Evolutionary conservation across 2,888 invertebrate genomes (phyloP).

Genomic region (Drosophila ezoana): DNA sequence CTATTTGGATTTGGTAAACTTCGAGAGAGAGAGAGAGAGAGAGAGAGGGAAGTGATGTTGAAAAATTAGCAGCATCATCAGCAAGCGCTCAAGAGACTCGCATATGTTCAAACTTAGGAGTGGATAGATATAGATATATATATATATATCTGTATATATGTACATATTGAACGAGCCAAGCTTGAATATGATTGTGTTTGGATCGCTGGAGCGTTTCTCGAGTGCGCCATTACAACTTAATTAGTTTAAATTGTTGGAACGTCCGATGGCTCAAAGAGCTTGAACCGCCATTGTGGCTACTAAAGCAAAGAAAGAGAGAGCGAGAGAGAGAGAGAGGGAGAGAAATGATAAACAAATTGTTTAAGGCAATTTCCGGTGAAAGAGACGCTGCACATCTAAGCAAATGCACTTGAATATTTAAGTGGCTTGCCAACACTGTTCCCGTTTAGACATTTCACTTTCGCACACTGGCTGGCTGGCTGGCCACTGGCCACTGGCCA

Average conservation of each 20-base stretch:
- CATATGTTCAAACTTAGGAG: slow-evolving; percentile 33
- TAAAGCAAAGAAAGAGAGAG: not conserved
- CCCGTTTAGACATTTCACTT: slow-evolving; percentile 47
- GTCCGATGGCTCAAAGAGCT: slow-evolving; percentile 58
- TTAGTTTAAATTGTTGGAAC: slow-evolving; percentile 78
- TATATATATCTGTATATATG: slow-evolving; percentile 9
- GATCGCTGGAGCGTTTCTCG: slow-evolving; percentile 57
- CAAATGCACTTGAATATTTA: slow-evolving; percentile 43
- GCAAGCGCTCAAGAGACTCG: slow-evolving; percentile 33
- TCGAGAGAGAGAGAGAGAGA: slow-evolving; percentile 19
- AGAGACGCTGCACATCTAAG: slow-evolving; percentile 35
- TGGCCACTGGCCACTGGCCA: slow-evolving; percentile 20
- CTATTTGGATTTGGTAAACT: slow-evolving; percentile 67
- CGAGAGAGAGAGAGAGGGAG: not conserved
- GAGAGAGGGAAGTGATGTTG: slow-evolving; percentile 17
- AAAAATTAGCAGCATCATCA: slow-evolving; percentile 79
- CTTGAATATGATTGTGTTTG: slow-evolving; percentile 61
- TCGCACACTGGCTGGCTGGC: slow-evolving; percentile 37
- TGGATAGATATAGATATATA: slow-evolving; percentile 4
- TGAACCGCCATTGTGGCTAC: slow-evolving; percentile 49
- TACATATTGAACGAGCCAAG: slow-evolving; percentile 48
- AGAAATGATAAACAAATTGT: slow-evolving; percentile 9
- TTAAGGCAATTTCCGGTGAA: slow-evolving; percentile 68
- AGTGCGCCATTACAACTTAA: slow-evolving; percentile 80
- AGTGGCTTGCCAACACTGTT: slow-evolving; percentile 26